Evolutionary conservation across 2,888 invertebrate species (phyloP).

Genomic region (Gnatocerus cornutus): DNA sequence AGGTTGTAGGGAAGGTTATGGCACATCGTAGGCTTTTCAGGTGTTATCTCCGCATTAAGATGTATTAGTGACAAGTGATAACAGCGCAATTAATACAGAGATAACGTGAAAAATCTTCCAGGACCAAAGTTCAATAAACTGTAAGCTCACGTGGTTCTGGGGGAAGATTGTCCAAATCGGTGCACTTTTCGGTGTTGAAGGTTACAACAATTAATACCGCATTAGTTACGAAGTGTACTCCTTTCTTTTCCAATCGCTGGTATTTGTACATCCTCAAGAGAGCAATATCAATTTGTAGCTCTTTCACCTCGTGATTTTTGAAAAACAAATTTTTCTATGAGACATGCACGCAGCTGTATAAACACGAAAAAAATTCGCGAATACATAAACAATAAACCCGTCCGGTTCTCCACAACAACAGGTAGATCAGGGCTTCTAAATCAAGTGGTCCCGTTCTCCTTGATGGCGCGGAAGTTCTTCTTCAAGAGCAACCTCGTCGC

Average conservation of each 20-base stretch:
- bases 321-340: too few species aligned
- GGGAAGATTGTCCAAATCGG: not conserved
- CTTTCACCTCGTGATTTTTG: too few species aligned
- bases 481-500: conserved; percentile 5
- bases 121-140: conserved; percentile 45
- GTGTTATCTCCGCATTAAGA: conserved; percentile 21
- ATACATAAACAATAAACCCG: too few species aligned
- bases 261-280: too few species aligned
- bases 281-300: too few species aligned
- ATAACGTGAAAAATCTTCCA: conserved; percentile 24
- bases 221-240: not conserved
- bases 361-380: too few species aligned
- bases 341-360: too few species aligned
- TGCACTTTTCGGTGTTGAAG: not conserved
- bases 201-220: not conserved
- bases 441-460: conserved; percentile 27
- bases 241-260: too few species aligned
- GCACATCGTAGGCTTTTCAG: not conserved
- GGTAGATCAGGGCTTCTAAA: too few species aligned
- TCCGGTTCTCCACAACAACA: too few species aligned
- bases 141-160: conserved; percentile 21
- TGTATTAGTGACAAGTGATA: conserved; percentile 11
- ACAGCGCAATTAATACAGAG: conserved; percentile 1
- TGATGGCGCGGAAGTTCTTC: conserved; percentile 39
- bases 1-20: conserved; percentile 14